These are phyloP conservation scores for Poeciliopsis turrubarensis DNA, from an alignment of 2,113 vertebrate species.

Conservation along the genomic window DNA sequence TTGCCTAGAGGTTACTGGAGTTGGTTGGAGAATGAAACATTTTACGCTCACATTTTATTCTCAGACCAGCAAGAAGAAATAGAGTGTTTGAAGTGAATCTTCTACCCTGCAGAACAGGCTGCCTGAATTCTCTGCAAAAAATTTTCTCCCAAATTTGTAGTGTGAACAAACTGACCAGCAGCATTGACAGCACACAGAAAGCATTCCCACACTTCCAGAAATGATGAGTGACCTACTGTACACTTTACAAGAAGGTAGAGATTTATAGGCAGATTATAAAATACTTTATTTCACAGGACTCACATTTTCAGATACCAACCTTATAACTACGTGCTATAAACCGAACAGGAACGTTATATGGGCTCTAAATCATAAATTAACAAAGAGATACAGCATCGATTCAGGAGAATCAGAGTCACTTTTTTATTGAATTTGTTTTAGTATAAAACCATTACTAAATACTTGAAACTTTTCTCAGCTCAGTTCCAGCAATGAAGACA, in stretches of 20 bases:
- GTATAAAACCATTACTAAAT: constrained; percentile 8
- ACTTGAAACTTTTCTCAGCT: constrained; percentile 14
- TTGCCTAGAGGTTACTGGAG: constrained; percentile 52
- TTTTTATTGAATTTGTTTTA: constrained; percentile 4
- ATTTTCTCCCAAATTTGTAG: not conserved
- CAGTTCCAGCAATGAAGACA: not conserved
- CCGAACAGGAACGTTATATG: not conserved
- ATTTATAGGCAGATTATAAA: not conserved
- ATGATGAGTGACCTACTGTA: not conserved
- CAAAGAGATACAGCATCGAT: not conserved
- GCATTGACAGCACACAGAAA: not conserved
- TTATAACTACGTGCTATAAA: constrained; percentile 17
- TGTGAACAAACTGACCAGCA: constrained; percentile 13
- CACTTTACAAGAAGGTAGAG: not conserved
- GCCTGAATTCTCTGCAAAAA: constrained; percentile 7
- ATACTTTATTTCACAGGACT: constrained; percentile 15
- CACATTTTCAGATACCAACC: constrained; percentile 12
- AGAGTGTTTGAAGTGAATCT: constrained; percentile 22
- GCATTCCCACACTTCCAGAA: not conserved
- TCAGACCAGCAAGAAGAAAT: constrained; percentile 30
- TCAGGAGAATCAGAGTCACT: constrained; percentile 3
- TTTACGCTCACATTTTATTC: constrained; percentile 22
- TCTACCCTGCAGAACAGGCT: constrained; percentile 9
- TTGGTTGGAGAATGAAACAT: constrained; percentile 32
- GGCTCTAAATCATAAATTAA: constrained; percentile 12